A percentile compares a stretch with the other conserved stretches of the same genome.
These are phyloP conservation scores for Fistularia commersonii DNA, from an alignment of 2,797 vertebrate species.

Conservation along the genomic window DNA sequence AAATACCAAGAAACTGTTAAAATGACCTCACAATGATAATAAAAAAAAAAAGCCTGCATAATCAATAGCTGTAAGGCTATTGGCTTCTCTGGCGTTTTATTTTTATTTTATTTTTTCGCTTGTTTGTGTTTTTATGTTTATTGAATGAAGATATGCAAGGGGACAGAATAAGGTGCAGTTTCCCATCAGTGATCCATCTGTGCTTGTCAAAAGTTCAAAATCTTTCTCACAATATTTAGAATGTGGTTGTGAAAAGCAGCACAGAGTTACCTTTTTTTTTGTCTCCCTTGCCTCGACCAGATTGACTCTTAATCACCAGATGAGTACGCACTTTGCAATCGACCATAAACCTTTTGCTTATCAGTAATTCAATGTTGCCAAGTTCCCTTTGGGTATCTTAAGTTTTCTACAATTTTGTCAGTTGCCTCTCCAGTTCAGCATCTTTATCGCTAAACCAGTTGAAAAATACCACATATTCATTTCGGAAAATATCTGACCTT, in stretches of 20 bases:
- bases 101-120: not conserved
- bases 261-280: constrained; percentile 16
- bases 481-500: constrained; percentile 2
- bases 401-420: constrained; percentile 47
- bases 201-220: no score
- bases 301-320: constrained; percentile 34
- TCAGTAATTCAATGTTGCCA: constrained; percentile 64
- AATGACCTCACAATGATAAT: no score
- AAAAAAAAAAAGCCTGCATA: no score
- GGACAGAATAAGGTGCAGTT: no score
- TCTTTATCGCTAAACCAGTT: constrained; percentile 8
- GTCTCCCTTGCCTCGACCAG: constrained; percentile 7
- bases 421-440: constrained; percentile 4
- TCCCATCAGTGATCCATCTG: no score
- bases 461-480: constrained; percentile 6
- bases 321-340: constrained; percentile 46
- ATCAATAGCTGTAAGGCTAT: no score
- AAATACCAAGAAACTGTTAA: no score
- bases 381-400: constrained; percentile 45
- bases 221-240: no score
- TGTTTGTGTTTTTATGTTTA: no score
- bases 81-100: no score
- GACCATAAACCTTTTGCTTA: constrained; percentile 47
- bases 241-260: constrained; percentile 2
- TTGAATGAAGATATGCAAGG: no score